These are phyloP conservation scores for Stichopus chloronotus DNA, from an alignment of 35 echinoderm and acorn worm genomes.

Conservation along the genomic window DNA sequence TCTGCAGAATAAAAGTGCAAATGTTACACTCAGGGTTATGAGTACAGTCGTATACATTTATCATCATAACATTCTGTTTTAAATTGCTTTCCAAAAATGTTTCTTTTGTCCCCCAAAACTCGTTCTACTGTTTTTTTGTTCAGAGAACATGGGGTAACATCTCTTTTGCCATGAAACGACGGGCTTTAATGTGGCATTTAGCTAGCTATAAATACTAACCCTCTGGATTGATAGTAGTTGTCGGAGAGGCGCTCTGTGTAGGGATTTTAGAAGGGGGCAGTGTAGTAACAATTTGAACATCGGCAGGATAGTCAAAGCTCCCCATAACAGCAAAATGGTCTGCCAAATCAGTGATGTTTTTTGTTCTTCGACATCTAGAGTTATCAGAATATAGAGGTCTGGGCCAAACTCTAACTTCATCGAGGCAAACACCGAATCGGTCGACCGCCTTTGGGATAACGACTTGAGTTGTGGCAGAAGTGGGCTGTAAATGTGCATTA, in stretches of 20 bases:
- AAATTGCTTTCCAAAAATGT: no score
- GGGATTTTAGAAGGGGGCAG: neutral
- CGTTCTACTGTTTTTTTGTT: no score
- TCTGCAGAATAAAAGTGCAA: no score
- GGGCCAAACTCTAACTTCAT: slow-evolving; percentile 41
- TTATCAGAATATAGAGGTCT: slow-evolving; percentile 59
- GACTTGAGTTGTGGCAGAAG: slow-evolving; percentile 37
- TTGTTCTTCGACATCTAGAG: slow-evolving; percentile 42
- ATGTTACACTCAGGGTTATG: no score
- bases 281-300: neutral
- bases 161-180: no score
- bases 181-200: no score
- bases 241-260: neutral
- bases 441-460: slow-evolving; percentile 41
- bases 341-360: slow-evolving; percentile 72
- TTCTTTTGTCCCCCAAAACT: no score
- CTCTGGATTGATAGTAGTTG: slow-evolving; percentile 18
- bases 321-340: slow-evolving; percentile 80
- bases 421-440: slow-evolving; percentile 65
- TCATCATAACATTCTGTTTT: no score
- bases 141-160: no score
- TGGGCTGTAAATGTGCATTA: slow-evolving; percentile 62
- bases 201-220: neutral
- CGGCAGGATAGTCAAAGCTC: slow-evolving; percentile 35
- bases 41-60: no score